Conservation (phyloP, 2,797 vertebrate species). For the Halcyon leucocephala region DNA sequence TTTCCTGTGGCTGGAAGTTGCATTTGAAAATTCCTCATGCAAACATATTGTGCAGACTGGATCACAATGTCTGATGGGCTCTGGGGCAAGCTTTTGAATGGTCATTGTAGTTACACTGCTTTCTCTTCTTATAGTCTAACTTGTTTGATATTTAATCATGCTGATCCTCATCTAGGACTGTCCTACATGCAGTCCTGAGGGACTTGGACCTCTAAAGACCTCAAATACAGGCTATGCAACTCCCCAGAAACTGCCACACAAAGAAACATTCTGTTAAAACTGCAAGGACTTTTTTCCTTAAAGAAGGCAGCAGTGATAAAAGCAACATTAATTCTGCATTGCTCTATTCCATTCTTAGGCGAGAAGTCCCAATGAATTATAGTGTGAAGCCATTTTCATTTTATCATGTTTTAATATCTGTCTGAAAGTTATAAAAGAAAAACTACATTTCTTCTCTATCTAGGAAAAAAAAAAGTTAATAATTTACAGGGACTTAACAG, state of each 20-base stretch:
- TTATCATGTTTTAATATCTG: slow-evolving; percentile 37
- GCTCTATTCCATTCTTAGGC: not conserved
- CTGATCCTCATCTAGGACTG: not conserved
- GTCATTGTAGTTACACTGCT: rapidly evolving
- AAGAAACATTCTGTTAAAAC: not conserved
- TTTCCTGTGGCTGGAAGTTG: not conserved
- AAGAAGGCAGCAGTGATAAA: slow-evolving; percentile 9
- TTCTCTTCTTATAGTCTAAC: not conserved
- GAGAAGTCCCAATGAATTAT: not conserved
- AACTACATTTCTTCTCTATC: not conserved
- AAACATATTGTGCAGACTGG: not conserved
- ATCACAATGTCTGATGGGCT: not conserved
- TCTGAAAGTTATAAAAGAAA: slow-evolving; percentile 5
- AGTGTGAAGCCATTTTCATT: not conserved
- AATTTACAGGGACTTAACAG: not conserved
- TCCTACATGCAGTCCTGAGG: not conserved
- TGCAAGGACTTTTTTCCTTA: not conserved
- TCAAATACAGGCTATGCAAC: not conserved
- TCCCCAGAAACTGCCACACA: not conserved
- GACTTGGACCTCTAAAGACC: not conserved
- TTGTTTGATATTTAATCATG: not conserved
- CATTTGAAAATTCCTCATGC: not conserved
- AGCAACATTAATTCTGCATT: slow-evolving; percentile 28
- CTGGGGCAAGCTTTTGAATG: not conserved
- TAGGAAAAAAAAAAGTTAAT: slow-evolving; percentile 26